Percentiles rank a stretch among this genome's conserved stretches.
phyloP scores from a whole-genome alignment of 2,113 vertebrate species.

The Periophthalmodon schlosseri region DNA sequence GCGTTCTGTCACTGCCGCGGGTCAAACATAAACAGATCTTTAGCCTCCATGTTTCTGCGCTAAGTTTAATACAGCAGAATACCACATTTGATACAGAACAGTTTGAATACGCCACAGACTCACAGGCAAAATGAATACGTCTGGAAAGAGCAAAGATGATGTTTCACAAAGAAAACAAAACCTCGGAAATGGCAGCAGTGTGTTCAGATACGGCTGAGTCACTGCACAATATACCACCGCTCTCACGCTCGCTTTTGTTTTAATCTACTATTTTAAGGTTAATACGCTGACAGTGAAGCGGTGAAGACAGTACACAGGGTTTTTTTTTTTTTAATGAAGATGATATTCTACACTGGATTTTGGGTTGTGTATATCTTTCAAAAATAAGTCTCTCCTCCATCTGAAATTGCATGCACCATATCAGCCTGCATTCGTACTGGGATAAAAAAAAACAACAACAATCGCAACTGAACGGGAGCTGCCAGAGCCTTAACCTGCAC shows the following conservation, averaged over 20 bases:
- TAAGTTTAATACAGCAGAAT: slow-evolving; percentile 7
- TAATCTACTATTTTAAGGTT: background rate
- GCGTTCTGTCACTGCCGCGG: slow-evolving; percentile 7
- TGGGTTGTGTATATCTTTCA: no score
- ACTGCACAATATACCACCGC: background rate
- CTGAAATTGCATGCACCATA: no score
- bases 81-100: slow-evolving; percentile 13
- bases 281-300: no score
- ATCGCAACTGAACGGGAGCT: no score
- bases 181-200: slow-evolving; percentile 3
- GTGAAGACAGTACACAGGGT: background rate
- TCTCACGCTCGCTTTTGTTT: background rate
- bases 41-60: background rate
- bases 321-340: background rate
- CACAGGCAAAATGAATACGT: slow-evolving; percentile 9
- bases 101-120: background rate
- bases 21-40: slow-evolving; percentile 9
- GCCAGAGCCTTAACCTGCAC: no score
- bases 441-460: no score
- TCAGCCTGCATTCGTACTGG: no score
- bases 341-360: background rate
- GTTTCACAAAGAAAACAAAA: slow-evolving; percentile 25
- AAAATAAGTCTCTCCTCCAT: no score
- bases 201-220: slow-evolving; percentile 2
- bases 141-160: slow-evolving; percentile 1